Percentiles rank a stretch among this genome's conserved stretches.
phyloP scores from a whole-genome alignment of 2,113 vertebrate species.

The Vombatus ursinus region DNA sequence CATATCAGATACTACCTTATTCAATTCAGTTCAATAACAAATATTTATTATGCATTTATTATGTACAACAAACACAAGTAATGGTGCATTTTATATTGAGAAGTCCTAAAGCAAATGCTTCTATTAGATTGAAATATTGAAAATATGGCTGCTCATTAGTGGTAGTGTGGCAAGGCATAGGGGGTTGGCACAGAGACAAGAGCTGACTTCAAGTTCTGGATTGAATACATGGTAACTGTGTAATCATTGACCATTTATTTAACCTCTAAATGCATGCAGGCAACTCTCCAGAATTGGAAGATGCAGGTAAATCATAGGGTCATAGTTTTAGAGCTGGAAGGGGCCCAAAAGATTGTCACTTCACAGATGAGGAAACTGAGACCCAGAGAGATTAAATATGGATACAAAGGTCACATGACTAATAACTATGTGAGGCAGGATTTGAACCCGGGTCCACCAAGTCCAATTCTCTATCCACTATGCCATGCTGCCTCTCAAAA shows the following conservation, averaged over 20 bases:
- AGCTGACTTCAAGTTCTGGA: too few species aligned
- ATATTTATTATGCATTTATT: neutral
- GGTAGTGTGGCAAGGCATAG: too few species aligned
- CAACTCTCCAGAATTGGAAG: neutral
- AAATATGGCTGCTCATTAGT: neutral
- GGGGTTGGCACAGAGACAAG: too few species aligned
- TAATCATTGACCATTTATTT: neutral
- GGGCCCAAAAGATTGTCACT: neutral
- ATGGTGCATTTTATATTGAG: slow-evolving; percentile 8
- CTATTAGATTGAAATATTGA: neutral
- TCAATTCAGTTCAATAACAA: neutral
- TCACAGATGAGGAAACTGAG: neutral
- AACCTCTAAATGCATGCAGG: neutral
- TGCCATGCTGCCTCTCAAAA: too few species aligned
- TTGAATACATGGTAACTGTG: neutral
- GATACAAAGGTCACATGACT: too few species aligned
- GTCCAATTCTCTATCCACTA: too few species aligned
- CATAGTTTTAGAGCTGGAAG: neutral
- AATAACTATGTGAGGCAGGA: neutral
- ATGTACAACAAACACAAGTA: neutral
- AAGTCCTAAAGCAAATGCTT: slow-evolving; percentile 22
- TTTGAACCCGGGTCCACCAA: neutral
- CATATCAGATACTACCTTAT: neutral
- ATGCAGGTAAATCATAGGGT: neutral
- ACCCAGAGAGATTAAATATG: too few species aligned